Conservation (phyloP, 1,140 invertebrate species). For the Temnothorax nylanderi region DNA sequence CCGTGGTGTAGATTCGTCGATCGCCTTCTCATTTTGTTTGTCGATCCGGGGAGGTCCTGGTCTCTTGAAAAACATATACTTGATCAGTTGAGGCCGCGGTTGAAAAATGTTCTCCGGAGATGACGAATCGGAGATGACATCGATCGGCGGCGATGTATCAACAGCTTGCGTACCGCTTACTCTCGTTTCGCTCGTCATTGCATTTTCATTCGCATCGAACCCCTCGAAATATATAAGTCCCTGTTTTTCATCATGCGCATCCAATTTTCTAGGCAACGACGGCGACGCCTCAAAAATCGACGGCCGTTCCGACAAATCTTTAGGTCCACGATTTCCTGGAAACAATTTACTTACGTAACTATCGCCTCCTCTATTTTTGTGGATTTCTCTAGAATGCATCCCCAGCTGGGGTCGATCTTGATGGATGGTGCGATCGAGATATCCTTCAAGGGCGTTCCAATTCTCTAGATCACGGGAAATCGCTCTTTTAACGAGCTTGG, state of each 20-base stretch:
- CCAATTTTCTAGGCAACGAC: not conserved
- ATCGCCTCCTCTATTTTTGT: not conserved
- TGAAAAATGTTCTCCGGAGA: conserved; percentile 73
- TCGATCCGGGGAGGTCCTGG: not conserved
- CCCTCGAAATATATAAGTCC: not conserved
- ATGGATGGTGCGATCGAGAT: conserved; percentile 46
- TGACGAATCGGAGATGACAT: not conserved
- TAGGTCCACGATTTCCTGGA: not conserved
- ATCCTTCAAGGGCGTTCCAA: conserved; percentile 62
- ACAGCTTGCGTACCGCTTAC: not conserved
- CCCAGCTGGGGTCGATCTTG: conserved; percentile 2
- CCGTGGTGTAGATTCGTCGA: not conserved
- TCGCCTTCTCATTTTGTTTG: conserved; percentile 11
- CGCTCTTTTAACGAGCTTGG: conserved; percentile 59
- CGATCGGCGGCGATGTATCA: not conserved
- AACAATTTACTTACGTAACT: not conserved
- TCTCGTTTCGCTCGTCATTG: not conserved
- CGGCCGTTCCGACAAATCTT: not conserved
- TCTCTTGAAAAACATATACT: conserved; percentile 73
- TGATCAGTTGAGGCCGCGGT: conserved; percentile 76
- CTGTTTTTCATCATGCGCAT: not conserved
- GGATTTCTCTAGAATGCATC: not conserved
- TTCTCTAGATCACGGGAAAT: conserved; percentile 64
- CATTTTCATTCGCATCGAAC: not conserved
- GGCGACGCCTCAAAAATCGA: not conserved